phyloP scores from a whole-genome alignment of 1,140 invertebrate genomes.

The Paracyclopina nana region DNA sequence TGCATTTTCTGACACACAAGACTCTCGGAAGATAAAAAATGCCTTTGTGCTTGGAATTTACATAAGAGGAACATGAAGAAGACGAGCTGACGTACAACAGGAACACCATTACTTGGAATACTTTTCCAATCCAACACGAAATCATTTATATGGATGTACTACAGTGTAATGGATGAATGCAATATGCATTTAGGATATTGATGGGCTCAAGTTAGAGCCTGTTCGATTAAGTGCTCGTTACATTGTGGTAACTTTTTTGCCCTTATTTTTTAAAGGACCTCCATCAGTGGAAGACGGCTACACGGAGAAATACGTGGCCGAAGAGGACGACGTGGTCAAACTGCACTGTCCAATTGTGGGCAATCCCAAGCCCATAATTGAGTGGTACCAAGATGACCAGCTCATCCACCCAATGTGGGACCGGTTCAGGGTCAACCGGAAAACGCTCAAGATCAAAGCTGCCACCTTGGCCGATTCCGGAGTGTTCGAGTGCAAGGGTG shows the following conservation, averaged over 20 bases:
- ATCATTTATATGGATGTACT: too few species aligned
- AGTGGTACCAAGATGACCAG: constrained; percentile 27
- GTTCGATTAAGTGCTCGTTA: too few species aligned
- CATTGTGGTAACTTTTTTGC: not conserved
- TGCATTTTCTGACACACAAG: too few species aligned
- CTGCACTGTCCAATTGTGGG: constrained; percentile 23
- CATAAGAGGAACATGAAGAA: too few species aligned
- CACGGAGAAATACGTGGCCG: not conserved
- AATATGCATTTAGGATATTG: too few species aligned
- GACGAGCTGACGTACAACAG: too few species aligned
- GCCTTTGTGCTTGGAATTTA: too few species aligned
- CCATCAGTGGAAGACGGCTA: not conserved
- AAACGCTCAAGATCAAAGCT: constrained; percentile 18
- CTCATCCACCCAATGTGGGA: constrained; percentile 19
- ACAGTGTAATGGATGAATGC: too few species aligned
- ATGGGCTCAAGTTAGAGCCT: too few species aligned
- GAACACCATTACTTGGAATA: too few species aligned
- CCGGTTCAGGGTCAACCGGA: constrained; percentile 18
- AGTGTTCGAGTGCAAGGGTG: constrained; percentile 21
- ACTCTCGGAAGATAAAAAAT: too few species aligned
- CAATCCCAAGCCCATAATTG: constrained; percentile 22
- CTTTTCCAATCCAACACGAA: too few species aligned
- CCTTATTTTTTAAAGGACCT: constrained; percentile 9
- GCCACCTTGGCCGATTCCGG: constrained; percentile 19
- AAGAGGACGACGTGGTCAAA: constrained; percentile 22